These are phyloP conservation scores for Paelopatides confundens DNA, from an alignment of 53 echinoderm and acorn worm genomes.

Conservation along the genomic window DNA sequence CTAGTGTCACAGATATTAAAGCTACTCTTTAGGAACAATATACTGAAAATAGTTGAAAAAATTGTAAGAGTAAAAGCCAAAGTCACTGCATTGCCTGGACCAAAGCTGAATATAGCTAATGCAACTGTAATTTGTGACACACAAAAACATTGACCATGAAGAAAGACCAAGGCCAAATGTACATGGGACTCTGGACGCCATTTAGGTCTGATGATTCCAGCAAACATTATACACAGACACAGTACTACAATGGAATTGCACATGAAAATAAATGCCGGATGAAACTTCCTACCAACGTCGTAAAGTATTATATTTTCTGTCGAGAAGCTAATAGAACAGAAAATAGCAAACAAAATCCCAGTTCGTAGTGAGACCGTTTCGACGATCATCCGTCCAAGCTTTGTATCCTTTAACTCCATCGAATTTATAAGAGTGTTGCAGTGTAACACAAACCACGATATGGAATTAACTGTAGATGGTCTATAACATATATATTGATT, in stretches of 20 bases:
- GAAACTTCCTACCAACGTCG: not conserved
- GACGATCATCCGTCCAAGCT: too few species aligned
- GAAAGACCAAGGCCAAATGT: not conserved
- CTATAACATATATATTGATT: too few species aligned
- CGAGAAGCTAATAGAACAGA: slow-evolving; percentile 1
- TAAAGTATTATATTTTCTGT: not conserved
- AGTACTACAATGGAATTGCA: not conserved
- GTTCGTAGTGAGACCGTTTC: too few species aligned
- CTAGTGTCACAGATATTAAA: not conserved
- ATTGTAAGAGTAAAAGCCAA: not conserved
- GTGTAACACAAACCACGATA: too few species aligned
- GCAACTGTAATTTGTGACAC: not conserved
- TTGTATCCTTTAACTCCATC: too few species aligned
- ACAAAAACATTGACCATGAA: not conserved
- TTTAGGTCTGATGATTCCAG: not conserved
- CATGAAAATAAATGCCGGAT: not conserved
- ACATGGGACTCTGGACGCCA: not conserved
- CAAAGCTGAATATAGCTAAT: not conserved
- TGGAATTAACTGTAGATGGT: too few species aligned
- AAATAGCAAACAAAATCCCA: too few species aligned
- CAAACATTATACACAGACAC: not conserved
- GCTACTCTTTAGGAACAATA: not conserved
- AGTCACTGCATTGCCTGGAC: not conserved
- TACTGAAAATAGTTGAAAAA: not conserved
- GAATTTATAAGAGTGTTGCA: too few species aligned